Base-by-base conservation (phyloP, 1,140 invertebrate species). In the Drosophila repleta region DNA sequence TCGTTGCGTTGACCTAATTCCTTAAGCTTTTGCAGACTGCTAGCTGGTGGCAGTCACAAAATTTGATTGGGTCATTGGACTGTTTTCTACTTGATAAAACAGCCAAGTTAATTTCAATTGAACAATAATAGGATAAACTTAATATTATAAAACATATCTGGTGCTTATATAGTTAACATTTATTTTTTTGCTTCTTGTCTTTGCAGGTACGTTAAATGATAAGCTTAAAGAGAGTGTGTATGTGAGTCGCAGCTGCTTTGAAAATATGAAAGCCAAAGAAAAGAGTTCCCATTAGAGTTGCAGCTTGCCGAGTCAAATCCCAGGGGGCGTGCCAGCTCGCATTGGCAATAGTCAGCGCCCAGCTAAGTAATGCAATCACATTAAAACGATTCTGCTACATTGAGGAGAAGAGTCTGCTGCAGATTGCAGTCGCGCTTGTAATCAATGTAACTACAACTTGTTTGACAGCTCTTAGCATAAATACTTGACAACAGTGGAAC, bases 381-480 rank as follows among this genome's bases (percentile, higher is more conserved):
- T 68, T 76, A 68, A 68, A 66, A 66, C 62, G 56, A 53, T 66
- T 67, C 60, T 46, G 49, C 51, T 73, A 63, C 62, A 43, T 15
- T n/a, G 37, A 2, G 2, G 15, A 17, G 15, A 8, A 18, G 39
- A 35, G 24, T 45, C 39, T 32, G 56, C 15, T 29, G 32, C 29
- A 52, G 60, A 43, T 62, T 43, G 67, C 67, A 55, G 63, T 66
- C 43, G 75, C 67, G 48, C 72, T 68, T 82, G 83, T 83, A 88
- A 88, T 87, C 76, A 88, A 74, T 87, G 83, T 88, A 79, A 79
- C 76, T 88, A 88, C 79, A 88, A 84, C 79, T 88, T 88, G 83
- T 89, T 88, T 89, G 83, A 88, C 83, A 88, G 83, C 84, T 88
- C 83, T 88, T 88, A 88, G 84, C 83, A 88, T 88, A 88, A 88